Percentiles rank a stretch among this genome's conserved stretches.
Conservation (phyloP, 2,113 vertebrate species). For the Heteronetta atricapilla region DNA sequence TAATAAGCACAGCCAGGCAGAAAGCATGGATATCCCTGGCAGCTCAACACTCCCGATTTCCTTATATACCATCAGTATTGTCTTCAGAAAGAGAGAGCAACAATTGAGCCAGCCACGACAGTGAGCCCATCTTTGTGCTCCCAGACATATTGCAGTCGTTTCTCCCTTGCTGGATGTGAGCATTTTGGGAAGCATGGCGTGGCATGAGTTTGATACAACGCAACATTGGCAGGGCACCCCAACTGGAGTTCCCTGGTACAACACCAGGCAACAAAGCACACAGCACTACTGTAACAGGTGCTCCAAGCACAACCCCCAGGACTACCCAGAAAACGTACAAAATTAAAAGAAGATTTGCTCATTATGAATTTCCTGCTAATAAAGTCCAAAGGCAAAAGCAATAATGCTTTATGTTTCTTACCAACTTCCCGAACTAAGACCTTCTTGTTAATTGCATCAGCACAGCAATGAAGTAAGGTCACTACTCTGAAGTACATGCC, state of each 20-base stretch:
- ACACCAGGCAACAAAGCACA: neutral
- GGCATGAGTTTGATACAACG: neutral
- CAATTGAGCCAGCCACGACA: accelerated
- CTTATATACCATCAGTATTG: neutral
- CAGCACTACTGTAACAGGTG: neutral
- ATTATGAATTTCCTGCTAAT: neutral
- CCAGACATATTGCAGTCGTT: neutral
- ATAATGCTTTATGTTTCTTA: neutral
- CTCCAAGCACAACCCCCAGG: neutral
- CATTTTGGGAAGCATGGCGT: neutral
- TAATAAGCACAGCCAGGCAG: neutral
- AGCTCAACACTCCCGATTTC: neutral
- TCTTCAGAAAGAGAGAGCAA: neutral
- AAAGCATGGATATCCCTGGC: neutral
- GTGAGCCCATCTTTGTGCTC: neutral
- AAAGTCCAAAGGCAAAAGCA: neutral
- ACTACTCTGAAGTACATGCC: neutral
- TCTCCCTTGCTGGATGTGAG: accelerated
- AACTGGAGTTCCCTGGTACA: neutral
- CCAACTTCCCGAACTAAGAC: neutral
- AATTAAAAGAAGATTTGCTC: neutral
- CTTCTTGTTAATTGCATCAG: neutral
- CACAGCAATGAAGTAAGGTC: neutral
- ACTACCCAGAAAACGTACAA: neutral
- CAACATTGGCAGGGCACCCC: neutral